Percentiles rank a stretch among this genome's conserved stretches.
These are phyloP conservation scores for Heliconius aoede DNA, from an alignment of 2,888 invertebrate genomes.

Conservation along the genomic window DNA sequence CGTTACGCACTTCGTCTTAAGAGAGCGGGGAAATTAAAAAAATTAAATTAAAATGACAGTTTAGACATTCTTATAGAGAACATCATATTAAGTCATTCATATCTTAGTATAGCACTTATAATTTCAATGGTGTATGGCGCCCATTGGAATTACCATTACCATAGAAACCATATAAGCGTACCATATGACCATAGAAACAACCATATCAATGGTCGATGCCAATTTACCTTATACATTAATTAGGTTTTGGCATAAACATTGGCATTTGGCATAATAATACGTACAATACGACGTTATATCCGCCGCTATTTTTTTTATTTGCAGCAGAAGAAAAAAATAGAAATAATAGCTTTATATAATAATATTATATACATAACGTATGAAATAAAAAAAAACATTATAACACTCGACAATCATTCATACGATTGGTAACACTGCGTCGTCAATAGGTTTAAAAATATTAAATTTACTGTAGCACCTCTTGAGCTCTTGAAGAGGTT, in stretches of 20 bases:
- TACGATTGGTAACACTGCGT: constrained; percentile 16
- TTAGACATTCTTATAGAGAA: not conserved
- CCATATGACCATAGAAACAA: no score
- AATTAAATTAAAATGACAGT: no score
- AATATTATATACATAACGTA: constrained; percentile 5
- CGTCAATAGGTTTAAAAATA: constrained; percentile 26
- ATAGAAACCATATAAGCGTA: not conserved
- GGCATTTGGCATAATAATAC: not conserved
- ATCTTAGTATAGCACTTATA: no score
- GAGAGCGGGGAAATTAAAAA: no score
- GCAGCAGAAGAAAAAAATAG: not conserved
- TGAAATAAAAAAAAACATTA: not conserved
- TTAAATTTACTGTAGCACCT: constrained; percentile 25
- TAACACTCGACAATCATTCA: constrained; percentile 6
- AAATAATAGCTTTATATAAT: not conserved
- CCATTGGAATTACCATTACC: not conserved
- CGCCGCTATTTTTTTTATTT: not conserved
- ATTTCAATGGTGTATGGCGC: no score
- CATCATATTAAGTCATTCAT: not conserved
- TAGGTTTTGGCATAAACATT: no score
- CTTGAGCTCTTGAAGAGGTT: constrained; percentile 14
- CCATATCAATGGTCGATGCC: not conserved
- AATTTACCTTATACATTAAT: not conserved
- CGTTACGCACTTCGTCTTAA: no score
- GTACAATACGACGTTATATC: not conserved